A percentile compares a stretch with the other conserved stretches of the same genome.
Evolutionary conservation across 2,888 invertebrate genomes (phyloP).

Genomic region (Agrochola macilenta): DNA sequence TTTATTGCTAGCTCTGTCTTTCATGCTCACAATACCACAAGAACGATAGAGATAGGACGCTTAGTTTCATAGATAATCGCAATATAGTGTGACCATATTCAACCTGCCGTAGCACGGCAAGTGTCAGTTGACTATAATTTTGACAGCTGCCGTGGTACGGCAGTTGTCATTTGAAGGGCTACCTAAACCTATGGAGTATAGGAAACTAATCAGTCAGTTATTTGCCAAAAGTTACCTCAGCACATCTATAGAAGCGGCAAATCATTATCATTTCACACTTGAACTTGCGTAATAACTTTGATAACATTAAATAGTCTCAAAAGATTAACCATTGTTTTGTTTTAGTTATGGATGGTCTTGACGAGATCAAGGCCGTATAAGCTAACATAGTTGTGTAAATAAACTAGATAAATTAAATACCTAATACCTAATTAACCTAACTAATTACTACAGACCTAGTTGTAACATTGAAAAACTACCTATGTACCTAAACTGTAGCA

Average conservation of each 20-base stretch:
- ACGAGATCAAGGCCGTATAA: background rate
- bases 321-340: background rate
- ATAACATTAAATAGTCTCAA: background rate
- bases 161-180: too few species aligned
- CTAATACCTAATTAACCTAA: background rate
- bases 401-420: background rate
- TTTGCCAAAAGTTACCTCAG: slow-evolving; percentile 30
- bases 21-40: too few species aligned
- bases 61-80: too few species aligned
- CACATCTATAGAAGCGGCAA: slow-evolving; percentile 47
- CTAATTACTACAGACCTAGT: background rate
- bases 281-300: background rate
- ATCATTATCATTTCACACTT: slow-evolving; percentile 31
- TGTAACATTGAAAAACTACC: background rate
- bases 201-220: slow-evolving; percentile 1
- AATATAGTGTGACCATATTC: too few species aligned
- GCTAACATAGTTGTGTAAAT: background rate
- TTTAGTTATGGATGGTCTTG: background rate
- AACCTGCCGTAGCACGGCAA: too few species aligned
- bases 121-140: too few species aligned
- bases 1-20: too few species aligned
- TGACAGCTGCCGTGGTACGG: too few species aligned
- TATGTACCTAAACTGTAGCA: background rate
- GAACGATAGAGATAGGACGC: too few species aligned
- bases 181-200: background rate